Conservation (phyloP, 2,797 vertebrate genomes). For the Corythornis leucogaster region DNA sequence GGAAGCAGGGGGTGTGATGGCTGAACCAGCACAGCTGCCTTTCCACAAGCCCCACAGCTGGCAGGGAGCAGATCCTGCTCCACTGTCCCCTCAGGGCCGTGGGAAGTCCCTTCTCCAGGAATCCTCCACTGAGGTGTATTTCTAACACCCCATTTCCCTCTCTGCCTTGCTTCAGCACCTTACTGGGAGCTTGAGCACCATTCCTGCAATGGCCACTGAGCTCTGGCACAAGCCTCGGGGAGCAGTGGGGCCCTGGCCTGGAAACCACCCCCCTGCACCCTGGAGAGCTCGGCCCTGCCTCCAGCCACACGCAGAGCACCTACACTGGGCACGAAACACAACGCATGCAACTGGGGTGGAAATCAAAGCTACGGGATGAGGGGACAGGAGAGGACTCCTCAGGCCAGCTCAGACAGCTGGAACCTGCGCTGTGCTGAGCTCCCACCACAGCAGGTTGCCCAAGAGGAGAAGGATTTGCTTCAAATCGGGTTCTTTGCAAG, state of each 20-base stretch:
- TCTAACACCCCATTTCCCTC: background rate
- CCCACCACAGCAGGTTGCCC: background rate
- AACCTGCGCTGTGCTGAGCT: background rate
- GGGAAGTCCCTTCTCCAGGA: background rate
- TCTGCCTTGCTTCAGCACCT: background rate
- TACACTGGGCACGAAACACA: conserved; percentile 52
- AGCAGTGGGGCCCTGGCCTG: background rate
- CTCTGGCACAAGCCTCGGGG: background rate
- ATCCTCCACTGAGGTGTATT: background rate
- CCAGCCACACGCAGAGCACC: conserved; percentile 42
- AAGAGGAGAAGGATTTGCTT: background rate
- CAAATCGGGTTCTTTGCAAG: background rate
- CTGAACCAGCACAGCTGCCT: background rate
- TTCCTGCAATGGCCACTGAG: too few species aligned
- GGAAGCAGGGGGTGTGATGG: background rate
- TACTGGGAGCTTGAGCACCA: accelerated
- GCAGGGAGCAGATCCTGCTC: background rate
- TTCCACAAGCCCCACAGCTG: background rate
- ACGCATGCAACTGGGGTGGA: conserved; percentile 65
- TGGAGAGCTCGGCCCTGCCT: background rate
- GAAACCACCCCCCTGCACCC: background rate
- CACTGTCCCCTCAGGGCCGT: accelerated
- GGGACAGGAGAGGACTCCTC: background rate
- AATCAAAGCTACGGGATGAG: conserved; percentile 43
- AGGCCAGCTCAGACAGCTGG: background rate